Evolutionary conservation across 2,797 vertebrate species (phyloP), one percentile per base, ranked within the genome.

Genomic region (Phrynocephalus guinanensis): DNA sequence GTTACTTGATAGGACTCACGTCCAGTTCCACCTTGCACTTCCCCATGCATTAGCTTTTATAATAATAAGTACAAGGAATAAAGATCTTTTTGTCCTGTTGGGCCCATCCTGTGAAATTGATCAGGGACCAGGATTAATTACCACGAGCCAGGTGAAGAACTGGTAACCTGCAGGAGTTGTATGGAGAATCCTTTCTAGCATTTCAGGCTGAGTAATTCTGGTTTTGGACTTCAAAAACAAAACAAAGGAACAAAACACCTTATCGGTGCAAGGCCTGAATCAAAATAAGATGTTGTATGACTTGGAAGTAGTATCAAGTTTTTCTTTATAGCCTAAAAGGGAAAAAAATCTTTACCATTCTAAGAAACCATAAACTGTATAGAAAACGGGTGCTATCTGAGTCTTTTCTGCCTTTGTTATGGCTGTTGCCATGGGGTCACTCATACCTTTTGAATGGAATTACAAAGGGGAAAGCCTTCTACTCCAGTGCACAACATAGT

Each of bases 1-100:
- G 96, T 96, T 91, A 97, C 95, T 91, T 70, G 96, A 97, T 96
- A 96, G 96, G 95, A 86, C 79, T 85, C 85, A 3, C 92, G 90
- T 95, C 94, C 95, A 94, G 90, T 91, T 93, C 89, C 85, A 92
- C 89, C 91, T 92, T 89, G 90, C 88, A 93, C 94, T 95, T 95
- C 93, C 89, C 1, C 67, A 84, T 1, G 0, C 91, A 90, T 93
- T 92, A 90, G 79, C 72, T 92, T 93, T 91, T 93, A 83, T 22
- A 89, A 87, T 78, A 83, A 86, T 1, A 78, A 91, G 86, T 85
- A 90, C 71, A 52, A 48, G 60, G 79, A 94, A 96, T 92, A 95
- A 96, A 92, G 96, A 93, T 87, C 92, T 94, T 96, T 95, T 96
- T 97, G 96, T 96, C 85, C 87, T 89, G 72, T 87, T 85, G 78